These are phyloP conservation scores for Okamejei kenojei DNA, from an alignment of 2,797 vertebrate species.

Conservation along the genomic window DNA sequence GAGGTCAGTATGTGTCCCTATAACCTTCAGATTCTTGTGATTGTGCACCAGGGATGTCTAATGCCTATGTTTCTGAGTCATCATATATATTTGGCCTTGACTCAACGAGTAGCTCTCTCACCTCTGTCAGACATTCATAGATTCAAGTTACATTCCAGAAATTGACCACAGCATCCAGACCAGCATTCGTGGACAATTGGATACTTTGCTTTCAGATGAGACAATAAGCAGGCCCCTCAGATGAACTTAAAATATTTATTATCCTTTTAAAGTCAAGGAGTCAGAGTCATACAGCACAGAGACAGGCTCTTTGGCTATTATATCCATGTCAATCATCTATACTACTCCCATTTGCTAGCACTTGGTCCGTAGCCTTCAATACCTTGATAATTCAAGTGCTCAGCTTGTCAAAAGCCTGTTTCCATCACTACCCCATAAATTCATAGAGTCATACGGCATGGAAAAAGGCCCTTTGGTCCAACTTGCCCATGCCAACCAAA, in stretches of 20 bases:
- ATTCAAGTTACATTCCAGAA: not conserved
- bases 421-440: too few relatives aligned
- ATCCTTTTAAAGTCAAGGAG: too few relatives aligned
- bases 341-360: too few relatives aligned
- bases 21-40: constrained; percentile 10
- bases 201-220: not conserved
- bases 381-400: too few relatives aligned
- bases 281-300: too few relatives aligned
- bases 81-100: not conserved
- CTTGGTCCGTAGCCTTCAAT: too few relatives aligned
- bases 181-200: not conserved
- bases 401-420: too few relatives aligned
- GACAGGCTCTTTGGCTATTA: too few relatives aligned
- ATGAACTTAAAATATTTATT: not conserved
- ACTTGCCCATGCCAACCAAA: too few relatives aligned
- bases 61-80: not conserved
- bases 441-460: too few relatives aligned
- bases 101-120: not conserved
- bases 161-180: not conserved
- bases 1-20: not conserved
- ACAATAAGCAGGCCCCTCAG: not conserved
- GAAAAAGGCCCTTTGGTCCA: too few relatives aligned
- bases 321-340: too few relatives aligned
- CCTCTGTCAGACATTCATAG: not conserved
- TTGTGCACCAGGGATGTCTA: not conserved